Evolutionary conservation across 2,113 vertebrate species (phyloP).

Genomic region (Gymnobelideus leadbeateri): DNA sequence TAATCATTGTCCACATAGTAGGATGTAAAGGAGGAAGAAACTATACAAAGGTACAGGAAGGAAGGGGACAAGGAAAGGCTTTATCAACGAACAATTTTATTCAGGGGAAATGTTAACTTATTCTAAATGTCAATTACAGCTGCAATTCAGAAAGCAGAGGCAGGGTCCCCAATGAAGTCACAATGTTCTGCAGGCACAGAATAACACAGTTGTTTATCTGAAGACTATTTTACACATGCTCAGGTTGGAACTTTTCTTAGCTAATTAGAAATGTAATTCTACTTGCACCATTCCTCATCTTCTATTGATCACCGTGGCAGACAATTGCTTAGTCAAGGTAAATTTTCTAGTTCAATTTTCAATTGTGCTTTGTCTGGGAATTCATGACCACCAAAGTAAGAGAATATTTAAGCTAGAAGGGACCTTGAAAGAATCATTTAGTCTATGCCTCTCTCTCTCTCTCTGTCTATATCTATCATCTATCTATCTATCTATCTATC

Average conservation of each 20-base stretch:
- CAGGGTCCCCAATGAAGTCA: not conserved
- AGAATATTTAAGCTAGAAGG: not conserved
- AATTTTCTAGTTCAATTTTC: slow-evolving; percentile 27
- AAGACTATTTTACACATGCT: not conserved
- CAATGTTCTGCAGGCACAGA: not conserved
- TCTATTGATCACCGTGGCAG: not conserved
- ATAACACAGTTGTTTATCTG: slow-evolving; percentile 8
- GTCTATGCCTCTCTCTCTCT: not conserved
- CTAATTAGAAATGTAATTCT: not conserved
- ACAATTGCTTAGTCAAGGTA: not conserved
- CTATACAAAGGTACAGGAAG: not conserved
- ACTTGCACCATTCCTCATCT: not conserved
- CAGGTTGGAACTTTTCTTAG: not conserved
- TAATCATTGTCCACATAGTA: not conserved
- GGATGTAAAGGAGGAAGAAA: not conserved
- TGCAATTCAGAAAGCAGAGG: not conserved
- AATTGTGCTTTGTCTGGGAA: not conserved
- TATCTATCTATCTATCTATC: no score
- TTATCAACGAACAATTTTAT: not conserved
- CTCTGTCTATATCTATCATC: no score
- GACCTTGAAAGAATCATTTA: not conserved
- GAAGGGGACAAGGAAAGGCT: not conserved
- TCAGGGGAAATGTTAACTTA: not conserved
- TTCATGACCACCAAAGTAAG: slow-evolving; percentile 11
- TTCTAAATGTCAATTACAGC: not conserved